Evolutionary conservation across 2,888 invertebrate species (phyloP).

Genomic region (Dascillus cervinus): DNA sequence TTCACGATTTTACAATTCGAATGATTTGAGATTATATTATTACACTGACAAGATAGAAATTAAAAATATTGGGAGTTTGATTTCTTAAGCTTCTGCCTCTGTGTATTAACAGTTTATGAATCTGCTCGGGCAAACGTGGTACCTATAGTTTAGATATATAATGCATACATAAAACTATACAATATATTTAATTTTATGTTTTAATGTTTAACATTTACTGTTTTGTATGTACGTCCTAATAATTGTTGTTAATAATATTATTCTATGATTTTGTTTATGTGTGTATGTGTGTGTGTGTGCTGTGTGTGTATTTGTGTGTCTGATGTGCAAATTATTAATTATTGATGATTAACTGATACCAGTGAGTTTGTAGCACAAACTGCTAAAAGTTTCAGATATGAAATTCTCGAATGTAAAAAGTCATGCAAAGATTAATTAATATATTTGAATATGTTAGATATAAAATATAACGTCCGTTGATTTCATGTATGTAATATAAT

Average conservation of each 20-base stretch:
- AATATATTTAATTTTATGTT: constrained; percentile 22
- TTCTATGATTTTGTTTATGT: too few relatives aligned
- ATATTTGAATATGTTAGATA: constrained; percentile 21
- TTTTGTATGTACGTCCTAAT: constrained; percentile 22
- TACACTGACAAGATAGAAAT: neutral
- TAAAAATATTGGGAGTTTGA: constrained; percentile 1
- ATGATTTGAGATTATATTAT: constrained; percentile 7
- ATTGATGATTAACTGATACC: constrained; percentile 9
- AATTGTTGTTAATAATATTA: constrained; percentile 31
- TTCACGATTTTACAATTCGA: constrained; percentile 4
- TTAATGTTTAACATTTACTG: constrained; percentile 17
- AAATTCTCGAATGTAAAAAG: constrained; percentile 12
- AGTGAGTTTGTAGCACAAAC: constrained; percentile 4
- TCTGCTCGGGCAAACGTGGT: constrained; percentile 29
- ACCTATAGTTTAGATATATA: constrained; percentile 22
- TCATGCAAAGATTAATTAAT: constrained; percentile 21
- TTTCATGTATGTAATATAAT: constrained; percentile 28
- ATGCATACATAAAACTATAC: too few relatives aligned
- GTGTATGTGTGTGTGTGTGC: constrained; percentile 31
- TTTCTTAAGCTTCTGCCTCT: constrained; percentile 3
- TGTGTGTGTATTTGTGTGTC: constrained; percentile 30
- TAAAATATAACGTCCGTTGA: constrained; percentile 27
- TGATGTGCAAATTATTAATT: constrained; percentile 24
- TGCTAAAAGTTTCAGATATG: constrained; percentile 3
- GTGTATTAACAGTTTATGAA: constrained; percentile 8